Conservation (phyloP, 2,888 invertebrate species). For the Chymomyza fuscimana region DNA sequence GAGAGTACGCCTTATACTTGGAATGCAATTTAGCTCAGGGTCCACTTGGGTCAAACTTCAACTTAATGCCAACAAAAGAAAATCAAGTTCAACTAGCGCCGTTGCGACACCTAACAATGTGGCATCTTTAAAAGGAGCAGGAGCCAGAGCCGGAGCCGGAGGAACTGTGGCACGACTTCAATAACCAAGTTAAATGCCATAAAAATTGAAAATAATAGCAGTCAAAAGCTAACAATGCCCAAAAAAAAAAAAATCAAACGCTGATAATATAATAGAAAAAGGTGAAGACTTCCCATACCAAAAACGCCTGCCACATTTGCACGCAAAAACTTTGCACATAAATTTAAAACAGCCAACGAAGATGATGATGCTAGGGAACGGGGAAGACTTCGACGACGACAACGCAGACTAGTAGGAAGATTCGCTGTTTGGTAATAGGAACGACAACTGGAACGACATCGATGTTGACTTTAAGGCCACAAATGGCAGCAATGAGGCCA, state of each 20-base stretch:
- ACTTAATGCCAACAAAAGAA: constrained; percentile 8
- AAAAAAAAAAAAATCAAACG: constrained; percentile 45
- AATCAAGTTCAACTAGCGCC: constrained; percentile 27
- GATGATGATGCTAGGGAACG: neutral
- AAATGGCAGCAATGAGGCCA: constrained; percentile 51
- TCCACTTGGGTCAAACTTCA: neutral
- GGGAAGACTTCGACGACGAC: constrained; percentile 17
- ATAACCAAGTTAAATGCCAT: constrained; percentile 56
- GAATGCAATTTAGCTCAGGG: neutral
- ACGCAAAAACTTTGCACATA: constrained; percentile 71
- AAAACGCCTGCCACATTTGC: constrained; percentile 18
- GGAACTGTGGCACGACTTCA: constrained; percentile 22
- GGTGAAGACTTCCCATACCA: constrained; percentile 4
- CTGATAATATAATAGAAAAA: constrained; percentile 56
- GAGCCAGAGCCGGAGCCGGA: too few species aligned
- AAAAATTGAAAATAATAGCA: constrained; percentile 65
- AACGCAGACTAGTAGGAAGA: constrained; percentile 22
- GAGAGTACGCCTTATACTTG: neutral
- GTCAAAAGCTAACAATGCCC: neutral
- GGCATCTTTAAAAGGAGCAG: too few species aligned
- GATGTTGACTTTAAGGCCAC: constrained; percentile 64
- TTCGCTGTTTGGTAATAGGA: neutral
- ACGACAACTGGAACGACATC: constrained; percentile 13
- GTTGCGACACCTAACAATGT: constrained; percentile 18
- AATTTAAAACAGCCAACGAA: constrained; percentile 52